Base-by-base conservation (phyloP, 2,888 invertebrate species). In the Phengaris alcon region DNA sequence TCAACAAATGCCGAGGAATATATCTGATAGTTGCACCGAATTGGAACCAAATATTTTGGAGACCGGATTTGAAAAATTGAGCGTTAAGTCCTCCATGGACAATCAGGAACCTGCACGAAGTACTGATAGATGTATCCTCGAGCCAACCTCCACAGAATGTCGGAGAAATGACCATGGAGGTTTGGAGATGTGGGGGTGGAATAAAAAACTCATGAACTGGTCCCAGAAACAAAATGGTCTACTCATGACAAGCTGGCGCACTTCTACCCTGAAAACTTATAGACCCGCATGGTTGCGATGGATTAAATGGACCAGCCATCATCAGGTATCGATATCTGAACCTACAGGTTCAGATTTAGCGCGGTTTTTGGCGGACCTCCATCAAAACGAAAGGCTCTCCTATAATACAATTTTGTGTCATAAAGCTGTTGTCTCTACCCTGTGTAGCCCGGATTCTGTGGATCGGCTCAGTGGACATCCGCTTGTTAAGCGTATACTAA, bases 1-100 rank as follows among this genome's bases (percentile, higher is more conserved):
- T 81, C n/a, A 80, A 80, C 64, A 15, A 48, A 9, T 48, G 51
- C 22, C 80, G 55, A 55, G 55, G 55, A 55, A 55, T 55, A 55
- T 55, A 13, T 13, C n/a, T 55, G 55, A 55, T 55, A 13, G 13
- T 79, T 13, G 79, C 76, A 0, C 79, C 81, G 2, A 69, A 77
- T 0, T 81, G 80, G 80, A 35, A 55, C 13, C 55, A 55, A 55
- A 13, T 55, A 12, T 55, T 13, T 55, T 55, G 55, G n/a, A n/a
- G 55, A 55, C 55, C 55, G 13, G 55, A n/a, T 6, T 55, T 55
- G 6, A 55, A 55, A 55, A 55, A 55, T 6, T 13, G 55, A 55
- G 55, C 55, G n/a, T 13, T 55, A 55, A n/a, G 55, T 12, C 55
- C 55, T n/a, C 55, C 55, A n/a, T 55, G 55, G 55, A 55, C 55